Conservation (phyloP, 1,140 invertebrate genomes). For the Ephestia elutella region DNA sequence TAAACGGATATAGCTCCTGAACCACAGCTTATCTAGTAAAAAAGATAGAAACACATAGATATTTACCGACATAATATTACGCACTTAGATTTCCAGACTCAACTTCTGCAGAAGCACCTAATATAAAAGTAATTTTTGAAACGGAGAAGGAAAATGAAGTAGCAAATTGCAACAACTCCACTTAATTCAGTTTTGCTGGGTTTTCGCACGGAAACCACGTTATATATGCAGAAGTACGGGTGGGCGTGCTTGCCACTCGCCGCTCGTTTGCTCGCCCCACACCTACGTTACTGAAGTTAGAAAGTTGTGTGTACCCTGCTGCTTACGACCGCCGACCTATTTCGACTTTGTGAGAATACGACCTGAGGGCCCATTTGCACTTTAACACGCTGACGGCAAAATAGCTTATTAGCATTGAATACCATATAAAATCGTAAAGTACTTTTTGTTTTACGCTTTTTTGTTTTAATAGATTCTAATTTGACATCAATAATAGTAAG, state of each 20-base stretch:
- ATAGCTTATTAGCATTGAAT: too few species aligned
- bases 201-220: neutral
- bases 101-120: too few species aligned
- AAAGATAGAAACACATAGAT: too few species aligned
- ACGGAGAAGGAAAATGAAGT: neutral
- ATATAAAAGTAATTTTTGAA: too few species aligned
- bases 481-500: too few species aligned
- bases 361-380: slow-evolving; percentile 3
- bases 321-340: slow-evolving; percentile 4
- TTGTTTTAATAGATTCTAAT: too few species aligned
- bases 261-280: neutral
- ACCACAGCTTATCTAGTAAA: too few species aligned
- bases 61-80: too few species aligned
- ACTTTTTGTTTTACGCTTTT: too few species aligned
- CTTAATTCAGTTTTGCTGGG: neutral
- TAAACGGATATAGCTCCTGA: too few species aligned
- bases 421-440: too few species aligned
- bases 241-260: neutral
- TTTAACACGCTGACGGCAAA: neutral
- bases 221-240: neutral
- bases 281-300: neutral
- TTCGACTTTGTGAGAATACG: slow-evolving; percentile 2
- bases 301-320: neutral
- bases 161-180: neutral
- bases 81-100: too few species aligned